phyloP scores from a whole-genome alignment of 2,888 invertebrate species.

The Oligia latruncula region DNA sequence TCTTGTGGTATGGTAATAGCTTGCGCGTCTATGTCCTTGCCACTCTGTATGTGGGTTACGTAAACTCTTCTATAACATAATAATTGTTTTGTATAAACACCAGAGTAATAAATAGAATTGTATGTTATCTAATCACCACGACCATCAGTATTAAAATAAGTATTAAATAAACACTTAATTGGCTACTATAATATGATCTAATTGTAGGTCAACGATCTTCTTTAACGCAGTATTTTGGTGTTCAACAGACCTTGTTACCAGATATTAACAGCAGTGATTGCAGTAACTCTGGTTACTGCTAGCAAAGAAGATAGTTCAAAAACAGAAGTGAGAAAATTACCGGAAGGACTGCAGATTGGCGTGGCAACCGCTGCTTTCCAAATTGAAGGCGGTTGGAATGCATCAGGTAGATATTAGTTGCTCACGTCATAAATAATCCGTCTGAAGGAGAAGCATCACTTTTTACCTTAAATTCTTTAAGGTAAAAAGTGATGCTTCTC shows the following conservation, averaged over 20 bases:
- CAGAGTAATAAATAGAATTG: neutral
- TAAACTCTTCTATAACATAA: neutral
- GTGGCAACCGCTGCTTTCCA: conserved; percentile 80
- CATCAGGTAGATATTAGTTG: conserved; percentile 41
- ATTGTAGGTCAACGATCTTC: conserved; percentile 1
- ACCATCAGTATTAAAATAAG: conserved; percentile 1
- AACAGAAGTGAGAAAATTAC: conserved; percentile 72
- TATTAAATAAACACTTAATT: conserved; percentile 1
- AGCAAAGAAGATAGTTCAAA: neutral
- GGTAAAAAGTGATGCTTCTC: neutral
- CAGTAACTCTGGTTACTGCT: conserved; percentile 17
- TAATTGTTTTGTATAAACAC: neutral
- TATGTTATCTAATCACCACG: neutral
- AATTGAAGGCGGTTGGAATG: conserved; percentile 80
- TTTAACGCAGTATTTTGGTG: conserved; percentile 6
- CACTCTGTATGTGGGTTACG: neutral
- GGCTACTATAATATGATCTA: neutral
- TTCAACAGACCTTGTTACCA: conserved; percentile 9
- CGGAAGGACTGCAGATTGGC: conserved; percentile 73
- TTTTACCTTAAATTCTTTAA: too few relatives aligned
- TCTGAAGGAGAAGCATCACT: neutral
- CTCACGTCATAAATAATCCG: neutral
- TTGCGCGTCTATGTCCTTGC: too few relatives aligned
- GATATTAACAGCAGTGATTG: conserved; percentile 21
- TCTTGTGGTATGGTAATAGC: too few relatives aligned